These are phyloP conservation scores for Steatornis caripensis DNA, from an alignment of 2,113 vertebrate species.

Conservation along the genomic window DNA sequence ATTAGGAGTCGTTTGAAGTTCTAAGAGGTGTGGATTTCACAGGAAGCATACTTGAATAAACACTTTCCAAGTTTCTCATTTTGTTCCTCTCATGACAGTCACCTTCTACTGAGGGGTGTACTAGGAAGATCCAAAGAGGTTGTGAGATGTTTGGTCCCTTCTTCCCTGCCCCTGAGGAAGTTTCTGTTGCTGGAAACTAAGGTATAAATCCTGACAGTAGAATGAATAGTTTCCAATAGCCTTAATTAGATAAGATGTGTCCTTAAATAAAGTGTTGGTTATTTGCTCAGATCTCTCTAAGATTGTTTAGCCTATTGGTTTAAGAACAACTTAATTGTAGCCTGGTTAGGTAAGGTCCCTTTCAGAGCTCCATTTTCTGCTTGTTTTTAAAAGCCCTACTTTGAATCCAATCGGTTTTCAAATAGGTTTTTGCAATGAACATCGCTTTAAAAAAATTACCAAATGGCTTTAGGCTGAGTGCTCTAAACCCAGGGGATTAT, in stretches of 20 bases:
- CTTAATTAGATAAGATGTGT: neutral
- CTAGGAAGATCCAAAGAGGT: neutral
- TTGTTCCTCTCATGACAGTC: neutral
- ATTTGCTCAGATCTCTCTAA: neutral
- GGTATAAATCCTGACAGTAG: neutral
- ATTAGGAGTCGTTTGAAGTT: neutral
- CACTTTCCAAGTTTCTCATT: neutral
- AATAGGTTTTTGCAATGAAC: neutral
- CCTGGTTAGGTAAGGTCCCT: neutral
- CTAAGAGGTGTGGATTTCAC: neutral
- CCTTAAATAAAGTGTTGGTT: neutral
- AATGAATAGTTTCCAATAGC: neutral
- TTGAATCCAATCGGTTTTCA: neutral
- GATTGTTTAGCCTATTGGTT: neutral
- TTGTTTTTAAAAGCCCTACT: neutral
- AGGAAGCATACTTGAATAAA: neutral
- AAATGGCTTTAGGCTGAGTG: neutral
- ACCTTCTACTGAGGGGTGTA: neutral
- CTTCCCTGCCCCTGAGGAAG: neutral
- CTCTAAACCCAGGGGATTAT: neutral
- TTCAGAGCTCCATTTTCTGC: neutral
- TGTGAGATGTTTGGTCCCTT: neutral
- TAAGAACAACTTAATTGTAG: neutral
- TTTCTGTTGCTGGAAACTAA: neutral
- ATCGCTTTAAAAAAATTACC: neutral